Evolutionary conservation across 2,113 vertebrate species (phyloP), one percentile per base, ranked within the genome.

Genomic region (Eclectus roratus): DNA sequence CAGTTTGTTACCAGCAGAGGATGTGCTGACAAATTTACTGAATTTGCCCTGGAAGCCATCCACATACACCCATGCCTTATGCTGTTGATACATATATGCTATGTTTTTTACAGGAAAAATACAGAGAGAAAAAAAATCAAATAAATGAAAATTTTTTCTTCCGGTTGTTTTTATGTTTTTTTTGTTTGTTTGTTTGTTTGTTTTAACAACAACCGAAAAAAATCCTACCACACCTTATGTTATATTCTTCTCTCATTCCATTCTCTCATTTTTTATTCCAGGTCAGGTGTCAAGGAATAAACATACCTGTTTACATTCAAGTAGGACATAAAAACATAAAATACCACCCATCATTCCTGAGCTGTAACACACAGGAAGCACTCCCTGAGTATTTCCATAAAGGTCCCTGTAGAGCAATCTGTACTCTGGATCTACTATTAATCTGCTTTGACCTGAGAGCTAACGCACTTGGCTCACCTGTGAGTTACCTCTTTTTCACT

Each of bases 211-310:
- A 23, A 17, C n/a, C 9, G 7, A 2, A 39, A 31, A 21, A 13
- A 37, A 8, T 2, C 8, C 13, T 5, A 55, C 20, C 21, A 41
- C 3, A 49, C 1, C 9, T n/a, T 47, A 18, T 23, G 3, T 16
- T 49, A 43, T 4, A 9, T 76, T 80, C 18, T 65, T 23, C 15
- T 29, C 39, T 79, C 6, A 2, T 56, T 73, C 63, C 17, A 18
- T 37, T 50, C 55, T 65, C n/a, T 65, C 2, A 3, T 65, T 68
- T 91, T 85, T 33, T 68, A 7, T 64, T 65, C 76, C n/a, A 80
- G 19, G 19, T 64, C 43, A 80, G 23, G 3, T 53, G 35, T 71
- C 50, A 87, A 65, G 21, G 24, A 80, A 71, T 9, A 87, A 84
- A n/a, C 6, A 70, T 7, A 29, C 8, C 3, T 31, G 20, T 55